Conservation (phyloP, 2,888 invertebrate species). For the Ariolimax columbianus region DNA sequence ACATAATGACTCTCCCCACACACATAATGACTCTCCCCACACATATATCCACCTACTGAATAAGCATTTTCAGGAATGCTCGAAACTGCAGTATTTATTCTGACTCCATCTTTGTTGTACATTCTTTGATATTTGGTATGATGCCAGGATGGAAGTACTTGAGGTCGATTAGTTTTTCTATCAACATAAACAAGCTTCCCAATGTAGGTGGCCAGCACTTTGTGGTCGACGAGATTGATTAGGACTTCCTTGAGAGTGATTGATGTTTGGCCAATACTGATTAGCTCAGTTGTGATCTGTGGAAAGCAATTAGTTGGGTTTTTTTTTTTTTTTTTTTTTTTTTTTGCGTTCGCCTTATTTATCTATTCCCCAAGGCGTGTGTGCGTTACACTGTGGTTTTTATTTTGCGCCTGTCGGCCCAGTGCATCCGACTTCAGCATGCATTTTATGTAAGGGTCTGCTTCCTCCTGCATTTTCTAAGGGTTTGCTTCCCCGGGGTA, state of each 20-base stretch:
- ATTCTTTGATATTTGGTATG: slow-evolving; percentile 12
- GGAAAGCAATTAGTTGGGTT: too few relatives aligned
- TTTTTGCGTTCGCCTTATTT: too few relatives aligned
- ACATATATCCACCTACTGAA: neutral
- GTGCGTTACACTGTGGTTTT: too few relatives aligned
- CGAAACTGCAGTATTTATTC: neutral
- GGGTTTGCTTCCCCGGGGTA: too few relatives aligned
- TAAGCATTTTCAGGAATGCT: slow-evolving; percentile 22
- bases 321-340: too few relatives aligned
- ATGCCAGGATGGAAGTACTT: slow-evolving; percentile 39
- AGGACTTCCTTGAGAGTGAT: slow-evolving; percentile 40
- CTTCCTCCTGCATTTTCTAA: too few relatives aligned
- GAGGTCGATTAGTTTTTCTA: neutral
- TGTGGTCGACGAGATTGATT: slow-evolving; percentile 45
- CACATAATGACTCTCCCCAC: too few relatives aligned
- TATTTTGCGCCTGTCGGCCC: too few relatives aligned
- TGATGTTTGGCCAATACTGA: slow-evolving; percentile 43
- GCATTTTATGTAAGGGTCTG: too few relatives aligned
- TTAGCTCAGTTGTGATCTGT: slow-evolving; percentile 41
- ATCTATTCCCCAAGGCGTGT: too few relatives aligned
- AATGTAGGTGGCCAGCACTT: slow-evolving; percentile 38
- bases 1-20: too few relatives aligned
- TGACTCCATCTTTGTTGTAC: neutral
- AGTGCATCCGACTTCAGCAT: too few relatives aligned
- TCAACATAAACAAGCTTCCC: slow-evolving; percentile 48